Base-by-base conservation (phyloP, 2,888 invertebrate species). In the Tridacna crocea region DNA sequence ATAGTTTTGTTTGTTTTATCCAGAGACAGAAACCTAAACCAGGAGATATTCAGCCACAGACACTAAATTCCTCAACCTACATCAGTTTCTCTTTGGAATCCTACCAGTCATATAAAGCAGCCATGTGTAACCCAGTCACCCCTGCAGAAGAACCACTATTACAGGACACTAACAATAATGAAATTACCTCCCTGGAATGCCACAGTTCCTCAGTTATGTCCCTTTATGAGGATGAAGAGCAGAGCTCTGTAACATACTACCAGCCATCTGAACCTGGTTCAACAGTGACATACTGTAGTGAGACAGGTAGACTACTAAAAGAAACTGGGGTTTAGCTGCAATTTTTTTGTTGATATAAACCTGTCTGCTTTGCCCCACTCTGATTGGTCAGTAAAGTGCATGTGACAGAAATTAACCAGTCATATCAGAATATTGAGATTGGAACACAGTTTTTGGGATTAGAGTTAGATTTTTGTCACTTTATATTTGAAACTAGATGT, bases 101-200 rank as follows among this genome's bases (percentile, higher is more conserved):
- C 3, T 86, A 83, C 73, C 83, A 86, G 58, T 81, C 85, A 10
- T 86, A 86, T 75, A 86, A 86, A 55, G 80, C 79, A 19, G 86
- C 86, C 78, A 86, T 86, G 83, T 80, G 72, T 47, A 86, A 83
- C 51, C 83, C 86, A 0, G 77, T 86, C 27, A 63, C 65, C 26
- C 83, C 85, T 4, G 63, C 27, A 13, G 36, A 61, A 27, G 63
- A 68, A 51, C 85, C 85, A 17, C 68, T 83, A n/a, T 77, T 83
- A 63, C 70, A 70, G 51, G 66, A 26, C 13, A 51, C 78, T 47
- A 78, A 84, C 47, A 78, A 79, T 24, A 46, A 79, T 70, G 70
- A 74, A 13, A 36, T 84, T 78, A 80, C 75, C 75, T 78, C 70
- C 84, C 84, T 84, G 73, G 65, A 80, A 19, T 80, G 74, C 48